Evolutionary conservation across 2,888 invertebrate genomes (phyloP).

Genomic region (Dicyrtoma fusca): DNA sequence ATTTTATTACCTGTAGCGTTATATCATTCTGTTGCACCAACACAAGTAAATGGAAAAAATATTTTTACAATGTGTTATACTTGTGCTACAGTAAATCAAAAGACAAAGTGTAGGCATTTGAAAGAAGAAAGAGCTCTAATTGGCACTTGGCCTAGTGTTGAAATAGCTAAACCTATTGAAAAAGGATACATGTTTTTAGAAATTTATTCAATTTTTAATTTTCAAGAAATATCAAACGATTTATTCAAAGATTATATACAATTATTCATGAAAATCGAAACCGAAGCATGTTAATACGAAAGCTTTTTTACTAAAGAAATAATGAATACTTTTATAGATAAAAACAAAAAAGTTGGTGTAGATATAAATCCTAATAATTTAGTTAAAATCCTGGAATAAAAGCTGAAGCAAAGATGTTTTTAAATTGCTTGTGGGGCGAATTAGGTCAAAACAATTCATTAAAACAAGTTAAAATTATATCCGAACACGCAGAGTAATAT

Average conservation of each 20-base stretch:
- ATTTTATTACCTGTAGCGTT: background rate
- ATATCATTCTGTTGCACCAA: background rate
- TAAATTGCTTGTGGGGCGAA: background rate
- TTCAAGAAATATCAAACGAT: background rate
- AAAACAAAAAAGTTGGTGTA: background rate
- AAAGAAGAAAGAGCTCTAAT: constrained; percentile 9
- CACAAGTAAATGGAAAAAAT: background rate
- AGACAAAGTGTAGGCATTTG: background rate
- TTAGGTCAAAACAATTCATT: background rate
- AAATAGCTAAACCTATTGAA: background rate
- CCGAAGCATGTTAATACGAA: background rate
- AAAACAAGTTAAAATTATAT: background rate
- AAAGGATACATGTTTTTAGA: background rate
- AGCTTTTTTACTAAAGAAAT: background rate
- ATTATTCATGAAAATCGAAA: background rate
- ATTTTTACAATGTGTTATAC: background rate
- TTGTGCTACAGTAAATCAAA: background rate
- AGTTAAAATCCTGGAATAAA: background rate
- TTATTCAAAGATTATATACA: background rate
- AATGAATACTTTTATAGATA: background rate
- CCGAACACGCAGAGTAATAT: background rate
- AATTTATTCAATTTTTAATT: background rate
- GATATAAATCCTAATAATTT: background rate
- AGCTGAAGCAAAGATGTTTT: background rate
- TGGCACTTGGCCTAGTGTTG: background rate